Conservation (phyloP, 2,797 vertebrate species). For the Moxostoma hubbsi region DNA sequence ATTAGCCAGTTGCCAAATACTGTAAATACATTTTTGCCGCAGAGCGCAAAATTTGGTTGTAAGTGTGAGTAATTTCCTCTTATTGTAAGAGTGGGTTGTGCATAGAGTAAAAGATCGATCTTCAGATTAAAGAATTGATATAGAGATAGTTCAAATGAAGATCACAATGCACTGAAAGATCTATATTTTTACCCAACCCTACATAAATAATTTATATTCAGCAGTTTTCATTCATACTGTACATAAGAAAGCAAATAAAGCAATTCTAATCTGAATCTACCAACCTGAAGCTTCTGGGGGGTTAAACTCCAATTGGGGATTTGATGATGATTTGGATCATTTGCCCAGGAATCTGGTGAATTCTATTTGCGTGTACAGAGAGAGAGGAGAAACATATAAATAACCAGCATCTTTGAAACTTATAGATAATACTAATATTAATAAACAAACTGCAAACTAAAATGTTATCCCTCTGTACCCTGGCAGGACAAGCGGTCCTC, state of each 20-base stretch:
- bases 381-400: background rate
- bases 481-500: slow-evolving; percentile 94
- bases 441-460: background rate
- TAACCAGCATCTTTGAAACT: background rate
- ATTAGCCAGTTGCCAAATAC: too few species aligned
- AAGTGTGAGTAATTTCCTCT: too few species aligned
- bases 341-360: slow-evolving; percentile 85
- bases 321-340: slow-evolving; percentile 86
- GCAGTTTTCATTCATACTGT: background rate
- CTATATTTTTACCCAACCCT: too few species aligned
- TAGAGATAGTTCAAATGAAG: too few species aligned
- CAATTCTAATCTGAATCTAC: background rate
- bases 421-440: background rate
- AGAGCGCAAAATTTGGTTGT: too few species aligned
- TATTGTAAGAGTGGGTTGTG: too few species aligned
- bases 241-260: background rate
- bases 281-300: slow-evolving; percentile 94
- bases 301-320: slow-evolving; percentile 91
- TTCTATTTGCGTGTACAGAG: slow-evolving; percentile 70
- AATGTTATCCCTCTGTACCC: slow-evolving; percentile 79
- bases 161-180: too few species aligned
- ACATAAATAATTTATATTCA: background rate
- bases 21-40: too few species aligned
- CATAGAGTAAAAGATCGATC: too few species aligned
- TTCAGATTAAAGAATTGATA: too few species aligned